These are phyloP conservation scores for Plecotus auritus DNA, from an alignment of 2,113 vertebrate genomes.

Conservation along the genomic window DNA sequence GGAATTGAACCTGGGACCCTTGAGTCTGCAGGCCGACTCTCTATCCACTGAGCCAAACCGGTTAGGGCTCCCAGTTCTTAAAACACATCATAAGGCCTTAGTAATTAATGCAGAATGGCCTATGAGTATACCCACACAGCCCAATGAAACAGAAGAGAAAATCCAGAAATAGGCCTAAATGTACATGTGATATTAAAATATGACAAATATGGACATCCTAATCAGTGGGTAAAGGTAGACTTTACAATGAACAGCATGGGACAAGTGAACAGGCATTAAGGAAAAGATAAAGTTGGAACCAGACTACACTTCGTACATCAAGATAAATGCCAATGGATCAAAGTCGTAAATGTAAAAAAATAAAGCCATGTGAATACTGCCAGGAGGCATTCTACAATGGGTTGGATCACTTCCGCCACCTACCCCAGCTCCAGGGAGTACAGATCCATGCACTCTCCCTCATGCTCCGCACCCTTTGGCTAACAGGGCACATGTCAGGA, in stretches of 20 bases:
- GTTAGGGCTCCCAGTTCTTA: background rate
- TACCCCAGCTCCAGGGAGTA: background rate
- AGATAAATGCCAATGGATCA: background rate
- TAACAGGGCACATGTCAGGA: accelerated
- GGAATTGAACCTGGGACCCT: no score
- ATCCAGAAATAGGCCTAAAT: background rate
- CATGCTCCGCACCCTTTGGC: background rate
- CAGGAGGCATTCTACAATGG: background rate
- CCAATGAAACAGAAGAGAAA: background rate
- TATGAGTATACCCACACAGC: background rate
- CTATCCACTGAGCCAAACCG: no score
- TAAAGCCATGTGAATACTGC: background rate
- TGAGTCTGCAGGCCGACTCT: no score
- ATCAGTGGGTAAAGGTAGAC: background rate
- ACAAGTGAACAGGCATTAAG: background rate
- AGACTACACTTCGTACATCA: no score
- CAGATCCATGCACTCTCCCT: no score
- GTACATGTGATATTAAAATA: background rate
- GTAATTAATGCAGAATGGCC: background rate
- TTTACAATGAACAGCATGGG: background rate
- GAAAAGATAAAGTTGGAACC: background rate
- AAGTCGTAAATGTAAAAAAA: background rate
- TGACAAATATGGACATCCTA: background rate
- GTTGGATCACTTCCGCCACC: background rate
- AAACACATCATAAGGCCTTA: background rate